Conservation (phyloP, 2,888 invertebrate species). For the Microctonus aethiopoides region DNA sequence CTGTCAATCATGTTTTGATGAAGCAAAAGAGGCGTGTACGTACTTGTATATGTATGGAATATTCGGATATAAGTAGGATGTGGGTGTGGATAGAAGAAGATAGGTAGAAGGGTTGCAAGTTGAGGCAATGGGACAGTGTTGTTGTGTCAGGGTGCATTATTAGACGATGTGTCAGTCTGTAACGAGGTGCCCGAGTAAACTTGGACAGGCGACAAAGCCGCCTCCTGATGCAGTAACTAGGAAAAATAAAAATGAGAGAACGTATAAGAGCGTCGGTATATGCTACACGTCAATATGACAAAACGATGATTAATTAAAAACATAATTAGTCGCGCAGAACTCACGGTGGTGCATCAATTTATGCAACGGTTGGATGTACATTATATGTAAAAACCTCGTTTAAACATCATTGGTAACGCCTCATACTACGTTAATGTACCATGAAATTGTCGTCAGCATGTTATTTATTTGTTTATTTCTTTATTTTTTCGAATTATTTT, state of each 20-base stretch:
- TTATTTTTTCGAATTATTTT: slow-evolving; percentile 33
- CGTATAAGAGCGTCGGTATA: slow-evolving; percentile 26
- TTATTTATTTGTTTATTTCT: slow-evolving; percentile 36
- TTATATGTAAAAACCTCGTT: slow-evolving; percentile 25
- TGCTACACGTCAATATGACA: slow-evolving; percentile 50
- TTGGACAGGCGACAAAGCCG: slow-evolving; percentile 49
- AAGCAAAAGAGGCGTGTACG: neutral
- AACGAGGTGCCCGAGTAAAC: slow-evolving; percentile 59
- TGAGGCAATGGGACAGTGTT: slow-evolving; percentile 31
- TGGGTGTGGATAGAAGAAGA: neutral
- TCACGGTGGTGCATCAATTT: slow-evolving; percentile 24
- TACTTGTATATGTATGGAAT: neutral
- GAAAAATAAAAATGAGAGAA: slow-evolving; percentile 23
- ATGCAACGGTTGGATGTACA: slow-evolving; percentile 32
- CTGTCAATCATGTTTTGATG: slow-evolving; percentile 14
- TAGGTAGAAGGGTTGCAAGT: slow-evolving; percentile 26
- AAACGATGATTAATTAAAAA: slow-evolving; percentile 67
- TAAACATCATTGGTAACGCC: slow-evolving; percentile 46
- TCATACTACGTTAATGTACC: slow-evolving; percentile 59
- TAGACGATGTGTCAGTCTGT: slow-evolving; percentile 57
- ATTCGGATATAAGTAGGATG: neutral
- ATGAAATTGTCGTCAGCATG: slow-evolving; percentile 62
- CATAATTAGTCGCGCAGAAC: slow-evolving; percentile 59
- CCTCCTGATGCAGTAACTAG: slow-evolving; percentile 34
- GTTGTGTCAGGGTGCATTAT: slow-evolving; percentile 52